A percentile compares a stretch with the other conserved stretches of the same genome.
Conservation (phyloP, 1,140 invertebrate species). For the Bombus breviceps region DNA sequence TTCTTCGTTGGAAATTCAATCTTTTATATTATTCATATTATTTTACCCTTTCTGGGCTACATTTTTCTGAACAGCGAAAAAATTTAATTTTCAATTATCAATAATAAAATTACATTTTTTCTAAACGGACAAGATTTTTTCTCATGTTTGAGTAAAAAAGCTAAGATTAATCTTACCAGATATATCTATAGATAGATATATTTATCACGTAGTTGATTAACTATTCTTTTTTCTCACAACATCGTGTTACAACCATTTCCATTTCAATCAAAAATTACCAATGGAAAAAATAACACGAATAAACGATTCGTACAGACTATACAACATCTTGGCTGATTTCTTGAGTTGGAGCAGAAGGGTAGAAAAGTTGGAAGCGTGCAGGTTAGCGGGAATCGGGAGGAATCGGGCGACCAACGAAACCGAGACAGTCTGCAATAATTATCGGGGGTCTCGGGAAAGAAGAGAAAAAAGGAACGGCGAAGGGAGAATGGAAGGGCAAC, state of each 20-base stretch:
- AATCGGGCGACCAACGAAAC: conserved; percentile 63
- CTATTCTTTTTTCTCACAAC: not conserved
- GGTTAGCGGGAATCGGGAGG: conserved; percentile 56
- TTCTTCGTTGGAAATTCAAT: too few species aligned
- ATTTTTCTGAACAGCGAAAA: too few species aligned
- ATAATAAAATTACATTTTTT: too few species aligned
- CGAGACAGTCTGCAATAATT: conserved; percentile 76
- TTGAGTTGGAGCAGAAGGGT: not conserved
- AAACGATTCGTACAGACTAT: too few species aligned
- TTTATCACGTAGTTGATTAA: too few species aligned
- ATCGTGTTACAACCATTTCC: not conserved
- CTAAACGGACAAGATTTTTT: too few species aligned
- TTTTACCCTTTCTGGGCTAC: too few species aligned
- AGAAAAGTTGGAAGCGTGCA: conserved; percentile 53
- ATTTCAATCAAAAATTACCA: not conserved
- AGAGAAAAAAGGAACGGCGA: conserved; percentile 57
- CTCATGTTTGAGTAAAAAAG: too few species aligned
- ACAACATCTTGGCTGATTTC: not conserved
- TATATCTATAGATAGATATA: too few species aligned
- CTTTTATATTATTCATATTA: too few species aligned
- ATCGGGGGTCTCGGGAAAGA: conserved; percentile 64
- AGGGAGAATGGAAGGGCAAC: conserved; percentile 58
- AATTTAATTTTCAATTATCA: too few species aligned
- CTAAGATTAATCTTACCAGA: too few species aligned
- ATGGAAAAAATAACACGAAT: not conserved